Evolutionary conservation across 2,113 vertebrate species (phyloP).

Genomic region (Paracanthobrama guichenoti): DNA sequence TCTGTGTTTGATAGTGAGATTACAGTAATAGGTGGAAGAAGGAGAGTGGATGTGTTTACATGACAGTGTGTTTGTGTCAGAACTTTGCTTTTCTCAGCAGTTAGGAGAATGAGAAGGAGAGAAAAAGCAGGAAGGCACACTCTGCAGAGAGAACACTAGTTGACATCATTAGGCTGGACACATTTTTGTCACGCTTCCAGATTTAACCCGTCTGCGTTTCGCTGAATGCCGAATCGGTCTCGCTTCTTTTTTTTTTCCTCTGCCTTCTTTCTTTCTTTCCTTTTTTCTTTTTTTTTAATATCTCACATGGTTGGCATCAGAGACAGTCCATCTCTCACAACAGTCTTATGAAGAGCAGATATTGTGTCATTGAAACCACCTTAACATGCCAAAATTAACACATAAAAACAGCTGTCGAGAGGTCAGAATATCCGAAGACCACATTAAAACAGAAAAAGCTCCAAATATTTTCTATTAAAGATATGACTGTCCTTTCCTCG

Average conservation of each 20-base stretch:
- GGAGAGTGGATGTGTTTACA: conserved; percentile 4
- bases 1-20: conserved; percentile 35
- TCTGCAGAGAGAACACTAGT: conserved; percentile 63
- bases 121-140: conserved; percentile 43
- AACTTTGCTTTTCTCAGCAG: conserved; percentile 35
- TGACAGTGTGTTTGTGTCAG: conserved; percentile 28
- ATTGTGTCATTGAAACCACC: conserved; percentile 52
- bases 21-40: conserved; percentile 42
- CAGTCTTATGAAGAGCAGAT: conserved; percentile 60
- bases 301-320: conserved; percentile 62
- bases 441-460: neutral
- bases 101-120: conserved; percentile 16
- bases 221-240: conserved; percentile 64
- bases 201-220: conserved; percentile 72
- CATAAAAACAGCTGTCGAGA: conserved; percentile 43
- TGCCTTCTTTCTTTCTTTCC: conserved; percentile 24
- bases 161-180: conserved; percentile 76
- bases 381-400: conserved; percentile 41
- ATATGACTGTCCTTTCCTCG: conserved; percentile 39
- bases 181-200: conserved; percentile 78
- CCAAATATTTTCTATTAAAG: conserved; percentile 34
- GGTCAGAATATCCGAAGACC: neutral
- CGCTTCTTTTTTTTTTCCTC: conserved; percentile 48
- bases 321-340: conserved; percentile 60
- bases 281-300: conserved; percentile 55